Percentiles rank a stretch among this genome's conserved stretches.
Evolutionary conservation across 2,888 invertebrate species (phyloP).

Genomic region (Tiliacea aurago): DNA sequence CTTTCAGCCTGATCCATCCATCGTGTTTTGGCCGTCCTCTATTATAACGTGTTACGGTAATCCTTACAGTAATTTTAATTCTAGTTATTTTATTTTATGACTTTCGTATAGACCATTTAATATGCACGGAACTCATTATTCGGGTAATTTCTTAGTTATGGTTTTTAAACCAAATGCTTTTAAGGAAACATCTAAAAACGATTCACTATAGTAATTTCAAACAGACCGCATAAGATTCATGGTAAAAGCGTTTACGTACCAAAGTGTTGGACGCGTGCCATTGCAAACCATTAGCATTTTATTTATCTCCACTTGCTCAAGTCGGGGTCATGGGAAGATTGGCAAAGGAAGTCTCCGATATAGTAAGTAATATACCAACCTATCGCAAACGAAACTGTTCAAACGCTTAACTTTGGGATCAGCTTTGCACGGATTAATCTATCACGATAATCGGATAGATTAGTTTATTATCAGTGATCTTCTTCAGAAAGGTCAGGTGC

Average conservation of each 20-base stretch:
- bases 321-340: slow-evolving; percentile 38
- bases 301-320: slow-evolving; percentile 50
- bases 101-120: not conserved
- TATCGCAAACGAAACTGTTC: not conserved
- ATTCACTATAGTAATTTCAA: slow-evolving; percentile 1
- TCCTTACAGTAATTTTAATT: not conserved
- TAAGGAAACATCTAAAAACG: slow-evolving; percentile 19
- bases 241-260: not conserved
- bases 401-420: not conserved
- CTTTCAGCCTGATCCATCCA: too few relatives aligned
- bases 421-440: not conserved
- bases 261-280: slow-evolving; percentile 48
- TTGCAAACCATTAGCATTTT: slow-evolving; percentile 45
- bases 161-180: not conserved
- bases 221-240: slow-evolving; percentile 10
- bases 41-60: too few relatives aligned
- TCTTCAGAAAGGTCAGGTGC: not conserved
- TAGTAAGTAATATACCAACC: not conserved
- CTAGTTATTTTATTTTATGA: too few relatives aligned
- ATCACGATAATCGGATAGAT: too few relatives aligned
- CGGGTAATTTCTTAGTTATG: not conserved
- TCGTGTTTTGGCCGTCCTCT: too few relatives aligned
- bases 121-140: not conserved
- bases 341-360: slow-evolving; percentile 10
- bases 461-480: not conserved